A percentile compares a stretch with the other conserved stretches of the same genome.
Conservation (phyloP, 2,797 vertebrate species). For the Morelia viridis region DNA sequence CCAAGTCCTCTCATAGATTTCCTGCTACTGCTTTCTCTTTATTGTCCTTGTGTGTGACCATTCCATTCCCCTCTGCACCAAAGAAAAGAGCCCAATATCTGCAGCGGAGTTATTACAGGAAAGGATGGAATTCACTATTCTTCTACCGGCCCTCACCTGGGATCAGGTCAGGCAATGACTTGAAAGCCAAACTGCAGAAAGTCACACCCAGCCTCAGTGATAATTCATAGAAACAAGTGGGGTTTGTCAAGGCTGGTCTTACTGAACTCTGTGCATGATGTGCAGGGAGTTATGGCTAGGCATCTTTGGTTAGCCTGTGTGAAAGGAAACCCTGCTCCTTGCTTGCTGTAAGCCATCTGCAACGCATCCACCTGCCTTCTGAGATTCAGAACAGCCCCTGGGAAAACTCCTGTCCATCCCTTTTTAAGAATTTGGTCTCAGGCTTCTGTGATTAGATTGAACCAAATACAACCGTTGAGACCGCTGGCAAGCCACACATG, state of each 20-base stretch:
- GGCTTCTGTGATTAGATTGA: neutral
- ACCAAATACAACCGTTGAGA: neutral
- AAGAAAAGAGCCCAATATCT: neutral
- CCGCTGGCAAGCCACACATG: neutral
- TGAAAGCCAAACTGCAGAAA: neutral
- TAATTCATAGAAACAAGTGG: neutral
- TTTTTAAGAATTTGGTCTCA: neutral
- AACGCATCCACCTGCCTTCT: neutral
- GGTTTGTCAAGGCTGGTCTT: neutral
- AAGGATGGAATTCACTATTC: neutral
- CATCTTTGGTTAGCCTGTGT: neutral
- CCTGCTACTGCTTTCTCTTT: too few relatives aligned
- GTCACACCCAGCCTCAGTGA: too few relatives aligned
- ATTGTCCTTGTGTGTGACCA: neutral
- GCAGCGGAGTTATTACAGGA: neutral
- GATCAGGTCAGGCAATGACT: neutral
- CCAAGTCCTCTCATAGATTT: too few relatives aligned
- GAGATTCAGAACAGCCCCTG: neutral
- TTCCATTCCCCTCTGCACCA: neutral
- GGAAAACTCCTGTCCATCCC: neutral
- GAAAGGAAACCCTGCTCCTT: conserved; percentile 4
- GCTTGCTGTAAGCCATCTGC: neutral
- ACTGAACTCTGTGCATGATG: neutral
- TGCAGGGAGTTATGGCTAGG: neutral
- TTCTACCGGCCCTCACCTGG: neutral